Evolutionary conservation across 2,113 vertebrate species (phyloP).

Genomic region (Phoenicopterus ruber): DNA sequence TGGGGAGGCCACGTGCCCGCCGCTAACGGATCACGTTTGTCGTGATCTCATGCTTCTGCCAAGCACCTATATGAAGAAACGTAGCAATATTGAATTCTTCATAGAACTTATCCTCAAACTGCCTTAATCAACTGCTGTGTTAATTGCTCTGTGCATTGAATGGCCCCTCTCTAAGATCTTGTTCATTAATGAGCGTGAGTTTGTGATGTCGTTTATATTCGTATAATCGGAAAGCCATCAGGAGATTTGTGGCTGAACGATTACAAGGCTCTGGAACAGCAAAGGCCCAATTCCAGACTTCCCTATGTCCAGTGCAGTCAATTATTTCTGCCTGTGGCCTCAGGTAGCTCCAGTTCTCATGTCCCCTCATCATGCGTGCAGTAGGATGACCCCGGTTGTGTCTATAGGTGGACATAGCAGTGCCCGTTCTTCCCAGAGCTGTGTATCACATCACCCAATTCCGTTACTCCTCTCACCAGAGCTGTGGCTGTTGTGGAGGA

Average conservation of each 20-base stretch:
- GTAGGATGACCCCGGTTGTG: background rate
- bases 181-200: background rate
- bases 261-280: background rate
- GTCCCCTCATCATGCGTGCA: fast-evolving
- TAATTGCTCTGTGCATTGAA: constrained; percentile 59
- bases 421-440: background rate
- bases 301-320: background rate
- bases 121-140: constrained; percentile 42
- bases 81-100: background rate
- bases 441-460: background rate
- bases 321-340: background rate
- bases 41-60: background rate
- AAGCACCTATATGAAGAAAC: background rate
- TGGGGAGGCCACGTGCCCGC: background rate
- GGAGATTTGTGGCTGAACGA: background rate
- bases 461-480: background rate
- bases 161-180: background rate
- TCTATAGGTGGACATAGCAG: background rate
- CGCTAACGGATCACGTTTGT: background rate
- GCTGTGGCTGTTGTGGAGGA: background rate
- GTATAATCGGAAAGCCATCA: background rate
- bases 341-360: background rate
- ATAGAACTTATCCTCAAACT: background rate
- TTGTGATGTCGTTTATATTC: constrained; percentile 2
- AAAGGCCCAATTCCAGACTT: background rate